phyloP scores from a whole-genome alignment of 92 coral and sea anemone genomes.

The Galaxea fascicularis region DNA sequence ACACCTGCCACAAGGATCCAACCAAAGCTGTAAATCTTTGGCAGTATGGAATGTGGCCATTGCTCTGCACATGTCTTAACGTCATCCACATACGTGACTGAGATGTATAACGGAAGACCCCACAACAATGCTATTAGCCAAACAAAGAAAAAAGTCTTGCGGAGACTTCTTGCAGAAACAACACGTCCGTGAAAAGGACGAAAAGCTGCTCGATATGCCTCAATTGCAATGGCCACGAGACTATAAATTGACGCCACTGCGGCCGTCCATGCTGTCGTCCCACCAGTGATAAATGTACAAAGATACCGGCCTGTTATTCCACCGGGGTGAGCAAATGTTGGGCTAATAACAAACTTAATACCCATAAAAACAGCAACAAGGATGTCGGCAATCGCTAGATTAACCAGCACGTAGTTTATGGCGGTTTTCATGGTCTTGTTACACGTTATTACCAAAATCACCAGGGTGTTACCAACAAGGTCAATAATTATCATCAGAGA shows the following conservation, averaged over 20 bases:
- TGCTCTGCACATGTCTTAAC: constrained; percentile 34
- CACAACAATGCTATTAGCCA: constrained; percentile 40
- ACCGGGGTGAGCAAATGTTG: constrained; percentile 30
- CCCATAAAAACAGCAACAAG: constrained; percentile 43
- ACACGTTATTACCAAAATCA: constrained; percentile 22
- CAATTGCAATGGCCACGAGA: constrained; percentile 28
- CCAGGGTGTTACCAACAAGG: constrained; percentile 37
- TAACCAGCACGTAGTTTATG: constrained; percentile 35
- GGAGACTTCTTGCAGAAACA: neutral
- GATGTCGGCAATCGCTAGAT: constrained; percentile 39
- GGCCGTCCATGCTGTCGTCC: constrained; percentile 46
- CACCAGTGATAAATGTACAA: constrained; percentile 35
- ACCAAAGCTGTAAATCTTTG: constrained; percentile 38
- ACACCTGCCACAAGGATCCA: constrained; percentile 46
- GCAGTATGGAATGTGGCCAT: constrained; percentile 27
- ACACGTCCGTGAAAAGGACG: constrained; percentile 3
- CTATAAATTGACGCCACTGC: constrained; percentile 42
- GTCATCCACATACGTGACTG: constrained; percentile 38
- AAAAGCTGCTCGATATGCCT: constrained; percentile 1
- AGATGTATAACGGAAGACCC: constrained; percentile 47
- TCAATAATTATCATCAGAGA: constrained; percentile 33
- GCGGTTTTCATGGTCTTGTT: constrained; percentile 18
- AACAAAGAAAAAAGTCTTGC: neutral
- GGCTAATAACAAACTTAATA: constrained; percentile 26
- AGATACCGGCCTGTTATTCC: constrained; percentile 26